Evolutionary conservation across 2,888 invertebrate genomes (phyloP), one percentile per base, ranked within the genome.

Genomic region (Epinotia bilunana): DNA sequence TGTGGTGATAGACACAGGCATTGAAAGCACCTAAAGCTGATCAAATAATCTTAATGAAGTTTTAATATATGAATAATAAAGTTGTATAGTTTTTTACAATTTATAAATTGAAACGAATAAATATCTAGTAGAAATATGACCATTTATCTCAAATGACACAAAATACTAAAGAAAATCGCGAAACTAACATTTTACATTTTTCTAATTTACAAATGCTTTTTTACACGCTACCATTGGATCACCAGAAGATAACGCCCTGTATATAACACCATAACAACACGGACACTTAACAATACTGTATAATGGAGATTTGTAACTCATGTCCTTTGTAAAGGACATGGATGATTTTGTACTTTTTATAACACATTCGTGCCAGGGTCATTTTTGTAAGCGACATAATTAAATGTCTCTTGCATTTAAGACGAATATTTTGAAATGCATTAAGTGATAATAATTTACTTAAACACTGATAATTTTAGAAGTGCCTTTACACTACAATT

Each of bases 151-250:
- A 3, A 23, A 28, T 28, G n/a, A 55, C 58, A 73, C 3, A 18
- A 67, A n/a, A 18, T 28, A 60, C 53, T 16, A 69, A 73, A 64
- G 9, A 64, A 57, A 63, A 23, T 11, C 20, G 33, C 39, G 13
- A 70, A 68, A 65, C 74, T 72, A 76, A 77, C 71, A 23, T 62
- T 68, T 74, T 55, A 68, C 53, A 64, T 39, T 65, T 61, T 62
- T 55, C 39, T 74, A 77, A 80, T 72, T 73, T 61, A 58, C 49
- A 80, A 78, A 76, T 82, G 84, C 87, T 85, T 88, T 82, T 78
- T 91, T 90, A 77, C 92, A 92, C 87, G 93, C 93, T 80, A 88
- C 91, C 81, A 76, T 76, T 72, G 91, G 91, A 90, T 78, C 79
- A 76, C 78, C 76, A 73, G 74, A 78, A 80, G 82, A 90, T 90